Conservation (phyloP, 1,140 invertebrate species). For the Bombyx mandarina region DNA sequence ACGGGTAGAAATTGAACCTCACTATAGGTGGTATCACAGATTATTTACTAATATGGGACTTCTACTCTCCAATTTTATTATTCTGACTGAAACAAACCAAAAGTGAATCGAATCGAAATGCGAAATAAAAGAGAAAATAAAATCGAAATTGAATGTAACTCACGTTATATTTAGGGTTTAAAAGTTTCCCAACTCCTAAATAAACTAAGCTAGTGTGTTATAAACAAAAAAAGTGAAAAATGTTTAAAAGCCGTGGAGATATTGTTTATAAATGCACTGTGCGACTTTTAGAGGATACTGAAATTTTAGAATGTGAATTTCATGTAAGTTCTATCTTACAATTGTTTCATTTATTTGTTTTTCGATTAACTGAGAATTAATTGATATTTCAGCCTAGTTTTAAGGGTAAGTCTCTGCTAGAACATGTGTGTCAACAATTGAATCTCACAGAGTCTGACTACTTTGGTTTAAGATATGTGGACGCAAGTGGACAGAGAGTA, state of each 20-base stretch:
- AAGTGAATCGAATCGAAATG: too few species aligned
- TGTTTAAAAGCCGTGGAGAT: conserved; percentile 82
- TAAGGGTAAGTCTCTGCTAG: conserved; percentile 93
- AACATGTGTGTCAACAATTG: conserved; percentile 93
- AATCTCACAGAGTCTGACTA: conserved; percentile 97
- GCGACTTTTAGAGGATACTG: conserved; percentile 92
- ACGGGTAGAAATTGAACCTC: too few species aligned
- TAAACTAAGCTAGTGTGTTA: too few species aligned
- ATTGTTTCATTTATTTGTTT: background rate
- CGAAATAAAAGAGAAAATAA: too few species aligned
- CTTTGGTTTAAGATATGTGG: conserved; percentile 96
- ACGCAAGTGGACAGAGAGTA: conserved; percentile 92
- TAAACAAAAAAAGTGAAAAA: conserved; percentile 15
- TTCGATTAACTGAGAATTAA: background rate
- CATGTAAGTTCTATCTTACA: conserved; percentile 77
- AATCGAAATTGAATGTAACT: too few species aligned
- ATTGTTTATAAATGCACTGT: conserved; percentile 95
- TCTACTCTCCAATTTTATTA: too few species aligned
- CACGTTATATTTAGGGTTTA: too few species aligned
- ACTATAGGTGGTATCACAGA: too few species aligned
- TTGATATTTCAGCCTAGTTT: conserved; percentile 85
- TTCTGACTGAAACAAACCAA: too few species aligned
- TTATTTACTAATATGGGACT: too few species aligned
- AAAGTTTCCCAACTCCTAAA: too few species aligned
- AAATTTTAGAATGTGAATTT: conserved; percentile 96